These are phyloP conservation scores for Rhabdophis nuchalis DNA, from an alignment of 2,797 vertebrate species.

Conservation along the genomic window DNA sequence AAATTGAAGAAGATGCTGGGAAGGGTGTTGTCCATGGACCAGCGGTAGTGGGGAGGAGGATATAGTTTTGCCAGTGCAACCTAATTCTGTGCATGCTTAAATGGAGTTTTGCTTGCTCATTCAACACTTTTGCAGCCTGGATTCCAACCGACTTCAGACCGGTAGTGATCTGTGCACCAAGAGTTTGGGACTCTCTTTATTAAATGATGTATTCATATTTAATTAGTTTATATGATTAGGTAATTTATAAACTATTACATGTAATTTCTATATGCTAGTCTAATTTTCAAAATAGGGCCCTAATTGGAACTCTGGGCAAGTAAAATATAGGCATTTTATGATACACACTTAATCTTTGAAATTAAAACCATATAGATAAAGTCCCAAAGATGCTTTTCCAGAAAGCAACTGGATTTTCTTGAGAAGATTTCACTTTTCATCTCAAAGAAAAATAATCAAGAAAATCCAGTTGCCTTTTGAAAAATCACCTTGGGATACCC, in stretches of 20 bases:
- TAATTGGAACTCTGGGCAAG: neutral
- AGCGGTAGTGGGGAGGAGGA: rapidly evolving
- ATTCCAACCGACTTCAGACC: neutral
- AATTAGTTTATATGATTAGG: neutral
- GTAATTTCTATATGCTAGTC: neutral
- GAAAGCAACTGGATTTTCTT: neutral
- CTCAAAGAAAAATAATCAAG: neutral
- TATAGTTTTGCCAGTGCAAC: neutral
- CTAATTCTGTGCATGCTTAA: neutral
- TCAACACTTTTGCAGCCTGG: neutral
- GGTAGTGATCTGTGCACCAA: neutral
- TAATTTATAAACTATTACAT: neutral
- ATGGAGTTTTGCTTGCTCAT: neutral
- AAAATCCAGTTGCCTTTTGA: neutral
- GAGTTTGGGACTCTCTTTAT: neutral
- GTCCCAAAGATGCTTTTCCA: neutral
- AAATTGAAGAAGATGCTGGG: too few relatives aligned
- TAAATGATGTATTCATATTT: neutral
- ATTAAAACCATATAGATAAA: neutral
- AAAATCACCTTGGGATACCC: neutral
- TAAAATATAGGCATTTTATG: neutral
- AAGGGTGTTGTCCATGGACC: neutral
- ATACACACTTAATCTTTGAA: neutral
- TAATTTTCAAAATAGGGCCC: neutral
- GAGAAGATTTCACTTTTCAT: neutral